Conservation (phyloP, 1,140 invertebrate species). For the Rhopalosiphum maidis region DNA sequence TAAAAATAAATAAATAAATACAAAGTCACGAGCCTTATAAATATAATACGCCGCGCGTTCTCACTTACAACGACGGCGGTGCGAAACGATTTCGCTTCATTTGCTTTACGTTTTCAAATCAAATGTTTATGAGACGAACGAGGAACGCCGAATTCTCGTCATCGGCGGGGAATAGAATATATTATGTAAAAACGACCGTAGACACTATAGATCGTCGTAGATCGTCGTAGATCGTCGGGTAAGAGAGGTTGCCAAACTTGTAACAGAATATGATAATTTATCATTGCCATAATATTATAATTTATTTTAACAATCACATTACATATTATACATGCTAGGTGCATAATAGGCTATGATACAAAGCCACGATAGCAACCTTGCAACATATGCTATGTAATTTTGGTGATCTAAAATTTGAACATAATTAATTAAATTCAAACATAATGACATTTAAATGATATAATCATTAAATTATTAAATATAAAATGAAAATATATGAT, state of each 20-base stretch:
- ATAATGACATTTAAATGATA: no score
- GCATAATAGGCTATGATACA: background rate
- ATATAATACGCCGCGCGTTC: background rate
- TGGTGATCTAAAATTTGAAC: no score
- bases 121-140: background rate
- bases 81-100: constrained; percentile 6
- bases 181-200: constrained; percentile 2
- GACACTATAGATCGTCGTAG: background rate
- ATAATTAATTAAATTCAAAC: no score
- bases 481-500: background rate
- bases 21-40: constrained; percentile 7
- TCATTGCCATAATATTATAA: background rate
- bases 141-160: background rate
- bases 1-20: constrained; percentile 30
- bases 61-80: background rate
- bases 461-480: background rate
- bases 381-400: no score
- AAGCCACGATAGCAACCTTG: background rate
- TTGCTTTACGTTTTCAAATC: background rate
- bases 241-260: background rate
- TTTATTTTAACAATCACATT: background rate
- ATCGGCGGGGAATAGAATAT: background rate
- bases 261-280: background rate
- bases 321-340: background rate
- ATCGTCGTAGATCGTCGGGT: background rate